A percentile compares a stretch with the other conserved stretches of the same genome.
Conservation (phyloP, 2,797 vertebrate genomes). For the Neosilurus hyrtlii region DNA sequence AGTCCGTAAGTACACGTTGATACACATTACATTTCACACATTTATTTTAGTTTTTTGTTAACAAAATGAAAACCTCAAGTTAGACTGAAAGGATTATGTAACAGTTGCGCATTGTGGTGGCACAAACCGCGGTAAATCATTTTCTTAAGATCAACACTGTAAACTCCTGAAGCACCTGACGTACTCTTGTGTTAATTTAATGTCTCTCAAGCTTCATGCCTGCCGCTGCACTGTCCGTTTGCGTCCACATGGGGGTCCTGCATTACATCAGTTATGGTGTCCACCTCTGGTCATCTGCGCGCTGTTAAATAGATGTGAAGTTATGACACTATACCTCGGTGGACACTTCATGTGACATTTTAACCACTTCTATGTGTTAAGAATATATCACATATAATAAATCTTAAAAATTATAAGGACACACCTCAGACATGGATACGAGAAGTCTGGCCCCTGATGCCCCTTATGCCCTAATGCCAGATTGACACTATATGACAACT, state of each 20-base stretch:
- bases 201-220: background rate
- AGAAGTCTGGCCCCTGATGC: background rate
- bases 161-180: background rate
- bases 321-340: background rate
- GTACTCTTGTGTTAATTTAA: background rate
- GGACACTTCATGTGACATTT: background rate
- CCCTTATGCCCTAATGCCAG: background rate
- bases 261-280: too few species aligned
- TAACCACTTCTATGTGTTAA: background rate
- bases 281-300: background rate
- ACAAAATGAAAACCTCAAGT: background rate
- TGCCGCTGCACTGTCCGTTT: background rate
- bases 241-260: background rate
- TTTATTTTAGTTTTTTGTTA: background rate
- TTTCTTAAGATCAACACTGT: background rate
- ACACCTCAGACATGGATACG: background rate
- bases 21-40: background rate
- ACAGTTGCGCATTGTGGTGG: background rate
- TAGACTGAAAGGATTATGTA: background rate
- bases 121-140: background rate
- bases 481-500: background rate
- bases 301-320: background rate
- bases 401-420: background rate
- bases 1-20: constrained; percentile 58
- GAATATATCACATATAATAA: background rate